Base-by-base conservation (phyloP, 2,797 vertebrate genomes). In the Enteromius fasciolatus region DNA sequence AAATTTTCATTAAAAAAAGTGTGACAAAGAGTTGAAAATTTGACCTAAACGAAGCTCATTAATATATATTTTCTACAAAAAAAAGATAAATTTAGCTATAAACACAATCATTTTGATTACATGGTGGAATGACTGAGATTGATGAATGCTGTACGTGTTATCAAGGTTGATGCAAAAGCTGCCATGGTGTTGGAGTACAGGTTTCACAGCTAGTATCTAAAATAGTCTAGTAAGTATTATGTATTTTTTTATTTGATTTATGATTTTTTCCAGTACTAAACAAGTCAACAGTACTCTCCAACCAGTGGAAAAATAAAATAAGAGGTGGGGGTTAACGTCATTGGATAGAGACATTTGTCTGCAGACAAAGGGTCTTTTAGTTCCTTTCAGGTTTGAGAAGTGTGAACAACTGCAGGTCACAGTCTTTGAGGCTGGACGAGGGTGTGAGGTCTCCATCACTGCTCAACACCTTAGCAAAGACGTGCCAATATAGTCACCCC, bases 311-410 rank as follows among this genome's bases (percentile, higher is more conserved):
- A 54, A 57, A 57, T 23, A 23, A 57, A 57, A 57, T 23, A 5
- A 23, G 20, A 33, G n/a, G 15, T 36, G 50, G n/a, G 50, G 11
- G 50, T 74, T 73, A 48, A 18, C 63, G 36, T 44, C 6, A 67
- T 36, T 33, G 9, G 25, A 39, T 2, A 10, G 39, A 83, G 81
- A 57, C 74, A 50, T 83, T 83, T 83, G 81, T 77, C 74, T 77
- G 66, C 39, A 59, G 39, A 83, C 63, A 83, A 69, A 61, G 73
- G 74, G 64, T 70, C 81, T 77, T 77, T 54, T 25, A 64, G 44
- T 41, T 9, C 36, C 66, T 68, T 54, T 80, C 66, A 70, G 78
- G 17, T 50, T 67, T 61, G 50, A 39, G 74, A 61, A 50, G 81
- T 83, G 81, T 77, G 74, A 83, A 70, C 52, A 61, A 18, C 28